Base-by-base conservation (phyloP, 2,888 invertebrate genomes). In the Timema cristinae region DNA sequence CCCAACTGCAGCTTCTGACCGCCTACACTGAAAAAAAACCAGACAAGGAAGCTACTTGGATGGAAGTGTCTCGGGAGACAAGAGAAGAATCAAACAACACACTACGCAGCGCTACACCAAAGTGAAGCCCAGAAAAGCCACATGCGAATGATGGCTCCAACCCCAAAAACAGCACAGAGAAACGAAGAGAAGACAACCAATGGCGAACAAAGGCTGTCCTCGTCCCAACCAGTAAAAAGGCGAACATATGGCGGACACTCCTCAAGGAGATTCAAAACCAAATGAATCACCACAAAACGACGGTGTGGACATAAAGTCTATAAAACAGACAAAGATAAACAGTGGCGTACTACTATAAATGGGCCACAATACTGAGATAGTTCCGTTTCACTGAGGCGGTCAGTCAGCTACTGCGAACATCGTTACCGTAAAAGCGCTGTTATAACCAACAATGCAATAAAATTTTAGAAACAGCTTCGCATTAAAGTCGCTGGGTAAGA, bases 251-350 rank as follows among this genome's bases (percentile, higher is more conserved):
- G n/a, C 54, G 54, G 54, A 54, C n/a, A n/a, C 54, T 54, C 54
- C 54, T 54, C 54, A 54, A 54, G 54, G 54, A 54, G 54, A 54
- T 54, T n/a, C n/a, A 54, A 54, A 54, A 54, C 54, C 54, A 54
- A 54, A 54, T 54, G 54, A 54, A 54, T n/a, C n/a, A n/a, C 54
- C 54, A 1, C n/a, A 54, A 1, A 13, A n/a, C 11, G 54, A 54
- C 54, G 11, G 4, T n/a, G 54, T 2, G 1, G 54, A 54, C 54
- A 54, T 54, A 54, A 54, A 54, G 54, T 54, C 54, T 54, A 54
- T 54, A 1, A 54, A 54, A 4, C 32, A 32, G 4, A 32, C 54
- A 54, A 54, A 54, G 54, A n/a, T n/a, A n/a, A 54, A n/a, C 2
- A 4, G 54, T 11, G 54, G 54, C 1, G 54, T 54, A 54, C n/a